Evolutionary conservation across 2,888 invertebrate species (phyloP), one percentile per base, ranked within the genome.

Genomic region (Hypomecis punctinalis): DNA sequence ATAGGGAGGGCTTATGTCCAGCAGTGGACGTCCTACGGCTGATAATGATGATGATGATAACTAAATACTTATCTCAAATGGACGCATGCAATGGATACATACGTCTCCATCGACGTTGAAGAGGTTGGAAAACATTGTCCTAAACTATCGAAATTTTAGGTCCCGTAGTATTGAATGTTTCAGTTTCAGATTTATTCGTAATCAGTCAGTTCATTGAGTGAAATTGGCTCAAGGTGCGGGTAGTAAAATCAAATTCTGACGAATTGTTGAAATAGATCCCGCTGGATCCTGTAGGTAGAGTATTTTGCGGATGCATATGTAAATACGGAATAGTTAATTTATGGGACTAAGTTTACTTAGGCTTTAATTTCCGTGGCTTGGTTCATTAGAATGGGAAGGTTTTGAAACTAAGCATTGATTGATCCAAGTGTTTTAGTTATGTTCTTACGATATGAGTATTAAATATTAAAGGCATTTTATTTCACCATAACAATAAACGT

Each of bases 201-300:
- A 82, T 81, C 76, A 76, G 70, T 67, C 65, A 67, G 76, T 55
- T 68, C 71, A 70, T 67, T 66, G 76, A 78, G 81, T 80, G 82
- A 82, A 84, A 83, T 84, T 81, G 81, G 70, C 61, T 69, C 72
- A 76, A 72, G 73, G 69, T 72, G 72, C 67, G 62, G 66, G 70
- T 64, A 63, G 76, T 78, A 82, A 80, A 80, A 83, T 83, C 79
- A 80, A 81, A 76, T 71, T 67, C 70, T 45, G 40, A 51, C 42
- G 33, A 56, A 64, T 69, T 73, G 79, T 76, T 76, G 76, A 76
- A 77, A 72, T 59, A 57, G 72, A 72, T 72, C 71, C 48, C 23
- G 23, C 1, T 23, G 1, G 23, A 23, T 23, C 23, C 67, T n/a
- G n/a, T n/a, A n/a, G 63, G 40, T 59, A 58, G 61, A 59, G 56